Evolutionary conservation across 2,113 vertebrate species (phyloP).

Genomic region (Urocolius indicus): DNA sequence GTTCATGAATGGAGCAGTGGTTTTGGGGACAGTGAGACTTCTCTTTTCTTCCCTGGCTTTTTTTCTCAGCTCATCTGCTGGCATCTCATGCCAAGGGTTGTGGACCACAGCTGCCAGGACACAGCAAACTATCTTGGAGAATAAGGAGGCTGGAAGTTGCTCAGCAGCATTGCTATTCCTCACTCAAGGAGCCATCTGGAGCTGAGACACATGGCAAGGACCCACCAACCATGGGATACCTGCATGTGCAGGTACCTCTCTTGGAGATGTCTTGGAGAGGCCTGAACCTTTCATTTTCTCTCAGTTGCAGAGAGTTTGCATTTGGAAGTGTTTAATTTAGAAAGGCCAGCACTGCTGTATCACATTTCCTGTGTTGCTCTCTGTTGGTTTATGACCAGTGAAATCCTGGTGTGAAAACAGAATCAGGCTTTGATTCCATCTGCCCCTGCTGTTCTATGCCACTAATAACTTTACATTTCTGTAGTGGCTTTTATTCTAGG

Average conservation of each 20-base stretch:
- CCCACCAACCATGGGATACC: rapidly evolving
- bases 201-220: background rate
- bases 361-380: background rate
- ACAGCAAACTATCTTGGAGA: background rate
- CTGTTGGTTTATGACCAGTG: constrained; percentile 45
- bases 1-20: background rate
- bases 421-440: constrained; percentile 45
- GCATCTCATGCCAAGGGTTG: background rate
- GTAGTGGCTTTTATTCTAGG: constrained; percentile 47
- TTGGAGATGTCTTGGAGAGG: background rate
- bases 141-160: background rate
- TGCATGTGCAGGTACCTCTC: background rate
- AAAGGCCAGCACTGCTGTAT: background rate
- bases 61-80: background rate
- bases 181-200: background rate
- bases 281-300: background rate
- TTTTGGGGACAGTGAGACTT: background rate
- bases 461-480: constrained; percentile 39
- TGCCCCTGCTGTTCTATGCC: constrained; percentile 40
- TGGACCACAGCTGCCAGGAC: background rate
- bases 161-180: background rate
- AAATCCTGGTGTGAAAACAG: constrained; percentile 52
- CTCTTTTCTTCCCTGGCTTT: background rate
- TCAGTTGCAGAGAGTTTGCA: background rate
- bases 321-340: constrained; percentile 19